These are phyloP conservation scores for Macroramphosus scolopax DNA, from an alignment of 2,797 vertebrate genomes.

Conservation along the genomic window DNA sequence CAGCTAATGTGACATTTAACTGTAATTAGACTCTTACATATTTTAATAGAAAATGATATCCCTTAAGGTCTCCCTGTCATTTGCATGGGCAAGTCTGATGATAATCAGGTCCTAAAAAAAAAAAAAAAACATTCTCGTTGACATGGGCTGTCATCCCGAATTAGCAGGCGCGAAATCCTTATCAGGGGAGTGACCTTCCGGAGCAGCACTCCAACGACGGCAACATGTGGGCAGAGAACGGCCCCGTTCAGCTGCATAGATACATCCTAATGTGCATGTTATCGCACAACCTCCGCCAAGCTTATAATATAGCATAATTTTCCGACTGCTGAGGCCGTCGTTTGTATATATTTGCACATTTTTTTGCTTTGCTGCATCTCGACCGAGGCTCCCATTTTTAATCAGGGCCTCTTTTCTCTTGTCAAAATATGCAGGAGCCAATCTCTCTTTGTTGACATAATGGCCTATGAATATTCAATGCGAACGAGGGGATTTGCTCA, in stretches of 20 bases:
- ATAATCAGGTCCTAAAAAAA: conserved; percentile 74
- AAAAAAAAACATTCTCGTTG: conserved; percentile 70
- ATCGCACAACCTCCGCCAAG: not conserved
- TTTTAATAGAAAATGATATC: conserved; percentile 81
- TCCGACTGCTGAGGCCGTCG: not conserved
- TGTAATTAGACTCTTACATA: conserved; percentile 80
- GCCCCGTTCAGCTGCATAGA: conserved; percentile 7
- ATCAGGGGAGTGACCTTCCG: conserved; percentile 72
- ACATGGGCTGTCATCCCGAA: conserved; percentile 75
- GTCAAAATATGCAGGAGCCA: no score
- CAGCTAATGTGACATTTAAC: conserved; percentile 80
- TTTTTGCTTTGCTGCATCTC: not conserved
- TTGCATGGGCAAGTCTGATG: conserved; percentile 77
- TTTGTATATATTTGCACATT: not conserved
- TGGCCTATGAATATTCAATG: conserved; percentile 32
- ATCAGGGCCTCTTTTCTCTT: not conserved
- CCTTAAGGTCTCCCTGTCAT: conserved; percentile 82
- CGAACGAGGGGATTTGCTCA: conserved; percentile 13
- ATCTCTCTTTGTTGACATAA: conserved; percentile 13
- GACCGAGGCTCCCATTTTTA: not conserved
- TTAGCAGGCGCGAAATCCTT: conserved; percentile 69
- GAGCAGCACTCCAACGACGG: conserved; percentile 43
- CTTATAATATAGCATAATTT: not conserved
- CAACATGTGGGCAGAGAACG: conserved; percentile 24
- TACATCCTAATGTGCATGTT: conserved; percentile 11